These are phyloP conservation scores for Pterobdella sp. DNA, from an alignment of 2,888 invertebrate species.

Conservation along the genomic window DNA sequence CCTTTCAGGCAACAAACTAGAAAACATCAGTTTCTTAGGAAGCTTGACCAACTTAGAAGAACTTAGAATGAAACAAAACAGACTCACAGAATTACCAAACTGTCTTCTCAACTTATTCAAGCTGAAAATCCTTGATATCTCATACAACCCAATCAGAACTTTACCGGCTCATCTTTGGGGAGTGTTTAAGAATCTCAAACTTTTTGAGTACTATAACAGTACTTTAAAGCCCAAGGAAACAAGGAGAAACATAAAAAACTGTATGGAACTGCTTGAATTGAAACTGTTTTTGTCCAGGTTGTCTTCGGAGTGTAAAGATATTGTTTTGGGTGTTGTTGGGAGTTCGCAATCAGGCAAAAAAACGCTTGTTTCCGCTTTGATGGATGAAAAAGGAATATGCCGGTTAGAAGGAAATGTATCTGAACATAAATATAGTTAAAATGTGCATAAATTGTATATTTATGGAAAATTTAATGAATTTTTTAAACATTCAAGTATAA, in stretches of 20 bases:
- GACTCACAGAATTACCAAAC: slow-evolving; percentile 16
- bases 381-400: slow-evolving; percentile 28
- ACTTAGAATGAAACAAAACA: slow-evolving; percentile 19
- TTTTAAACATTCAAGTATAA: no score
- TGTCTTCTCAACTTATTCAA: slow-evolving; percentile 5
- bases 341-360: slow-evolving; percentile 18
- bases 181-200: slow-evolving; percentile 13
- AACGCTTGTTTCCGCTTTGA: slow-evolving; percentile 24
- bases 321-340: slow-evolving; percentile 24
- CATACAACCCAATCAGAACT: slow-evolving; percentile 24
- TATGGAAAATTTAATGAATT: no score
- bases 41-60: slow-evolving; percentile 21
- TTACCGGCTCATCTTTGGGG: slow-evolving; percentile 11
- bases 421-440: no score
- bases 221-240: neutral
- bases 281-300: slow-evolving; percentile 12
- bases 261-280: slow-evolving; percentile 22
- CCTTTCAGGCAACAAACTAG: slow-evolving; percentile 24
- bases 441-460: no score
- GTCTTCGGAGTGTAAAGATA: slow-evolving; percentile 13
- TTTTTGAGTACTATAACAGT: slow-evolving; percentile 26
- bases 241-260: neutral
- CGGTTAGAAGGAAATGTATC: no score
- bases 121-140: slow-evolving; percentile 23
- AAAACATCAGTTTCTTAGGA: slow-evolving; percentile 21